phyloP scores from a whole-genome alignment of 2,113 vertebrate species.

The Nicator chloris region DNA sequence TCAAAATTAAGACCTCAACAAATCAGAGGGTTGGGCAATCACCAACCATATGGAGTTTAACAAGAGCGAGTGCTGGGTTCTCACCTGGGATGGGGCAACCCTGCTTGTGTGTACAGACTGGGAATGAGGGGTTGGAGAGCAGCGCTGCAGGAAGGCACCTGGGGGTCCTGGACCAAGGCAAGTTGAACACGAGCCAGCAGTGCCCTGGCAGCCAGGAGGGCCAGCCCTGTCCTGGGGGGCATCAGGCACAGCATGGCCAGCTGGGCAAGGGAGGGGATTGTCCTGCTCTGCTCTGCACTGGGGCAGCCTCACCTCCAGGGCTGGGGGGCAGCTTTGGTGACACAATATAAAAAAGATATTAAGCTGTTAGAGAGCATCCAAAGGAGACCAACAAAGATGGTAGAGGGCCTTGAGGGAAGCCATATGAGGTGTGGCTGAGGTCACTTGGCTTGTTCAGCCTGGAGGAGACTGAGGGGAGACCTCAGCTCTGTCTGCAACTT shows the following conservation, averaged over 20 bases:
- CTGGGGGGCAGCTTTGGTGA: neutral
- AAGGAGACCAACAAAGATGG: no score
- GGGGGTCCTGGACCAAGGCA: rapidly evolving
- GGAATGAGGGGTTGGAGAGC: neutral
- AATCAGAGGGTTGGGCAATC: neutral
- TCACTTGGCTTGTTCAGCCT: neutral
- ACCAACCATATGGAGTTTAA: neutral
- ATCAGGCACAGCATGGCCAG: neutral
- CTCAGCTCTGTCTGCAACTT: neutral
- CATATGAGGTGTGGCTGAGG: rapidly evolving
- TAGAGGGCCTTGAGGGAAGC: neutral
- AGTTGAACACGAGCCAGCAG: rapidly evolving
- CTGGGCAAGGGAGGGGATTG: neutral
- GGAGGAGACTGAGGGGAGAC: neutral
- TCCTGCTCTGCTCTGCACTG: neutral
- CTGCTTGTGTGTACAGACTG: rapidly evolving
- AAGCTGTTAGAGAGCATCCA: neutral
- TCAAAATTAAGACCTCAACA: neutral
- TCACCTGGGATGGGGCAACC: neutral
- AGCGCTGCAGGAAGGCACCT: rapidly evolving
- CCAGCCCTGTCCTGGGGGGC: rapidly evolving
- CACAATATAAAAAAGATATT: neutral
- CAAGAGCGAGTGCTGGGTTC: rapidly evolving
- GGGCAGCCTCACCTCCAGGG: rapidly evolving
- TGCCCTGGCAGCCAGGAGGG: neutral